Evolutionary conservation across 2,797 vertebrate genomes (phyloP).

Genomic region (Iguana delicatissima): DNA sequence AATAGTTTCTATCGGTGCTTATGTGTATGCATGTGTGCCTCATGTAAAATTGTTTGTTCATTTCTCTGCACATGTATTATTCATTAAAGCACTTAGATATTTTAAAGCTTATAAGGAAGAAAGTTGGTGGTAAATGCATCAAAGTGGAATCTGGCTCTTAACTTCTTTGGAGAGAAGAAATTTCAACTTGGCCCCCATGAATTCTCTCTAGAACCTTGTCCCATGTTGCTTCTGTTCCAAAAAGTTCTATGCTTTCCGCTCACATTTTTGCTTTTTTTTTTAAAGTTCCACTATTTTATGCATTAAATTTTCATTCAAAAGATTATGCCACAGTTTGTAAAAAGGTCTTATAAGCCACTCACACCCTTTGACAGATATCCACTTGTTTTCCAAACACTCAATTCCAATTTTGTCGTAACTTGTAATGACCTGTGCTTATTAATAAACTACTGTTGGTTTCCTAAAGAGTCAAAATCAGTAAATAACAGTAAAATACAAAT

Average conservation of each 20-base stretch:
- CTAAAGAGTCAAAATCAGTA: background rate
- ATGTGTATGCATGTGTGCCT: conserved; percentile 26
- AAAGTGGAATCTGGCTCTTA: conserved; percentile 18
- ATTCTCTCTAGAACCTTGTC: background rate
- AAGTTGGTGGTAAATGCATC: conserved; percentile 60
- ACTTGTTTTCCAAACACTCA: background rate
- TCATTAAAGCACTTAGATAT: conserved; percentile 70
- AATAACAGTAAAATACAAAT: background rate
- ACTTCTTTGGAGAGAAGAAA: background rate
- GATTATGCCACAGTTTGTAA: background rate
- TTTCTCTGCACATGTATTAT: conserved; percentile 75
- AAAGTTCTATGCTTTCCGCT: background rate
- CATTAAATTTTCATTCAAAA: background rate
- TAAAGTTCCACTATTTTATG: background rate
- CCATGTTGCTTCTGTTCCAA: background rate
- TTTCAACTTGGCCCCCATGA: background rate
- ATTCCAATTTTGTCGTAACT: background rate
- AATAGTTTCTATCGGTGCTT: conserved; percentile 48
- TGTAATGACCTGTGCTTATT: background rate
- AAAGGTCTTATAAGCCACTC: background rate
- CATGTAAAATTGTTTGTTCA: conserved; percentile 62
- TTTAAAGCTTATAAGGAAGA: conserved; percentile 66
- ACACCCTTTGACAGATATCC: background rate
- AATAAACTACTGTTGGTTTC: background rate
- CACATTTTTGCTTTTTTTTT: background rate